phyloP scores from a whole-genome alignment of 2,888 invertebrate species.

The Dicyrtomina minuta region DNA sequence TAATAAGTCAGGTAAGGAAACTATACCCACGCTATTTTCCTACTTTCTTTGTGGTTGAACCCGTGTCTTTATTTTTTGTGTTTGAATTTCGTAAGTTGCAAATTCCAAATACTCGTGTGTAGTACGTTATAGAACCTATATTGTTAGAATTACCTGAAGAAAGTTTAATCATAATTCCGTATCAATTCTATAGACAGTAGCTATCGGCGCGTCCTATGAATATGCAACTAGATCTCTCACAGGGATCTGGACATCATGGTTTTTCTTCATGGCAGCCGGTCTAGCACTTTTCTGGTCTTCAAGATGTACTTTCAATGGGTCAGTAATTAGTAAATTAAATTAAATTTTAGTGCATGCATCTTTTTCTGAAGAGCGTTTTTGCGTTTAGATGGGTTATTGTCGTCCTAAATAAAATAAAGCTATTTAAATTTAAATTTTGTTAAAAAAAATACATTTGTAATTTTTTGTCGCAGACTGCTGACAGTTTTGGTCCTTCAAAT shows the following conservation, averaged over 20 bases:
- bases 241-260: slow-evolving; percentile 53
- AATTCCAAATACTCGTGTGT: too few relatives aligned
- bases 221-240: slow-evolving; percentile 51
- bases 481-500: slow-evolving; percentile 51
- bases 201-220: slow-evolving; percentile 50
- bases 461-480: slow-evolving; percentile 41
- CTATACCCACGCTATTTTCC: too few relatives aligned
- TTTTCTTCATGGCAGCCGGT: slow-evolving; percentile 51
- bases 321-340: too few relatives aligned
- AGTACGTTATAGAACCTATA: too few relatives aligned
- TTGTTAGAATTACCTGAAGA: too few relatives aligned
- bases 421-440: too few relatives aligned
- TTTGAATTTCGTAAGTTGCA: background rate
- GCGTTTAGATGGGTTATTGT: too few relatives aligned
- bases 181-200: slow-evolving; percentile 48
- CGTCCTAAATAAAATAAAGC: too few relatives aligned
- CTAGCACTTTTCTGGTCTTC: slow-evolving; percentile 51
- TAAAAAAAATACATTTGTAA: background rate
- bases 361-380: too few relatives aligned
- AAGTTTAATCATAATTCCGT: too few relatives aligned
- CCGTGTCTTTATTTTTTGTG: background rate
- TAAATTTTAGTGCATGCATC: too few relatives aligned
- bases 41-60: background rate
- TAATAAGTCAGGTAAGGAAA: slow-evolving; percentile 47
- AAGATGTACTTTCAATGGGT: slow-evolving; percentile 52